Percentiles rank a stretch among this genome's conserved stretches.
Evolutionary conservation across 2,113 vertebrate species (phyloP).

Genomic region (Brevimyrus niger): DNA sequence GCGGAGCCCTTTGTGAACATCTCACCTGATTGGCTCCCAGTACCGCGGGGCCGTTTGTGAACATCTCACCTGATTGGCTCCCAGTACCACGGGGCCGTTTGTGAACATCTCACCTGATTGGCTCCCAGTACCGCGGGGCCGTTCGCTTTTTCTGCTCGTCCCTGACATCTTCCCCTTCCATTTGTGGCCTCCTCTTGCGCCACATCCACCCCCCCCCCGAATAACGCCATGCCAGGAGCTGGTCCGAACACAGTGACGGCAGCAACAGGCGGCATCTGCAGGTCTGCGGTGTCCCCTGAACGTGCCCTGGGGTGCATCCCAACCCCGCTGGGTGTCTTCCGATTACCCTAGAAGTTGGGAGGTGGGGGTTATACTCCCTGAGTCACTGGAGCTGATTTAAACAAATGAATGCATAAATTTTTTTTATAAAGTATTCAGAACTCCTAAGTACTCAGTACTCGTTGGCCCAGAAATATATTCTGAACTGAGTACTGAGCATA

Average conservation of each 20-base stretch:
- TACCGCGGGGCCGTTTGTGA: too few relatives aligned
- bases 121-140: neutral
- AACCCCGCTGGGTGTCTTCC: neutral
- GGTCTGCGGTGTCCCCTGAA: neutral
- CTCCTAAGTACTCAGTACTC: neutral
- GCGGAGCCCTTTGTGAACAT: too few relatives aligned
- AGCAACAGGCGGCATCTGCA: neutral
- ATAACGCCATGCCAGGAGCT: neutral
- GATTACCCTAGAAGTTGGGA: neutral
- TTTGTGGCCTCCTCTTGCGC: neutral
- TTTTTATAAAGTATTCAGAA: neutral
- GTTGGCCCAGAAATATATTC: neutral
- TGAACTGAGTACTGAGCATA: neutral
- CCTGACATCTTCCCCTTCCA: neutral
- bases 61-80: too few relatives aligned
- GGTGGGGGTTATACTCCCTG: neutral
- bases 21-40: too few relatives aligned
- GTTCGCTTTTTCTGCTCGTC: neutral
- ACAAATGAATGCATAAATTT: neutral
- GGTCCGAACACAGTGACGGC: neutral
- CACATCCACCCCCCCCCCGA: neutral
- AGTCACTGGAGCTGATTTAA: neutral
- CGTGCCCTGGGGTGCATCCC: neutral
- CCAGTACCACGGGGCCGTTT: too few relatives aligned
- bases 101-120: too few relatives aligned